phyloP scores from a whole-genome alignment of 2,797 vertebrate genomes.

The Sebastes oblongus region DNA sequence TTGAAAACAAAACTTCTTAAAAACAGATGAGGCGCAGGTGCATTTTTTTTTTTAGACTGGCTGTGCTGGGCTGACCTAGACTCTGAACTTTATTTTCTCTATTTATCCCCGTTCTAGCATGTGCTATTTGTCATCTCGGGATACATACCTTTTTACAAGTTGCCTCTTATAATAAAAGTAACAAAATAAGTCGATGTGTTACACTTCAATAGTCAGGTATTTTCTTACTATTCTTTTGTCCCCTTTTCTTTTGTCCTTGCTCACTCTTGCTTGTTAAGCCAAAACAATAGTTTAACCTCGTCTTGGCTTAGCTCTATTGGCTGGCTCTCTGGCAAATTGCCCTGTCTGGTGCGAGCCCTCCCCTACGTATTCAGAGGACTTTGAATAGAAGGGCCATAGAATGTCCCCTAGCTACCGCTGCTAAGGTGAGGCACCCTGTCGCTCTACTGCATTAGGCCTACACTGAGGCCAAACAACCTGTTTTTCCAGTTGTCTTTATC shows the following conservation, averaged over 20 bases:
- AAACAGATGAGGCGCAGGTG: constrained; percentile 50
- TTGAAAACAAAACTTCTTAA: neutral
- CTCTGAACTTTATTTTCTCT: constrained; percentile 11
- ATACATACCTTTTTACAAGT: constrained; percentile 34
- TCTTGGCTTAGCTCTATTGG: constrained; percentile 82
- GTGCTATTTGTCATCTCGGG: constrained; percentile 5
- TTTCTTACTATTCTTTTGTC: constrained; percentile 80
- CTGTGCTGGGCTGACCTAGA: neutral
- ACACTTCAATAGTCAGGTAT: constrained; percentile 76
- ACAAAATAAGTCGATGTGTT: constrained; percentile 73
- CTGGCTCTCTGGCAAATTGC: constrained; percentile 83
- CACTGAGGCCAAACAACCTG: constrained; percentile 79
- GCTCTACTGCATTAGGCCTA: constrained; percentile 69
- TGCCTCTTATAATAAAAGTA: constrained; percentile 57
- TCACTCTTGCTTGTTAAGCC: constrained; percentile 85
- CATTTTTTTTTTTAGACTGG: constrained; percentile 16
- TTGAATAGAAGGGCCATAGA: constrained; percentile 82
- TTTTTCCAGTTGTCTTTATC: constrained; percentile 85
- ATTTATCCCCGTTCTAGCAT: neutral
- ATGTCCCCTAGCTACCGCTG: constrained; percentile 82
- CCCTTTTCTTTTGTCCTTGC: constrained; percentile 79
- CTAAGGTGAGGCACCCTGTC: constrained; percentile 81
- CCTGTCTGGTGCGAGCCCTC: constrained; percentile 80
- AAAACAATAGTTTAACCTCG: constrained; percentile 86
- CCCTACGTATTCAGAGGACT: constrained; percentile 76